These are phyloP conservation scores for Cetoscarus ocellatus DNA, from an alignment of 2,797 vertebrate genomes.

Conservation along the genomic window DNA sequence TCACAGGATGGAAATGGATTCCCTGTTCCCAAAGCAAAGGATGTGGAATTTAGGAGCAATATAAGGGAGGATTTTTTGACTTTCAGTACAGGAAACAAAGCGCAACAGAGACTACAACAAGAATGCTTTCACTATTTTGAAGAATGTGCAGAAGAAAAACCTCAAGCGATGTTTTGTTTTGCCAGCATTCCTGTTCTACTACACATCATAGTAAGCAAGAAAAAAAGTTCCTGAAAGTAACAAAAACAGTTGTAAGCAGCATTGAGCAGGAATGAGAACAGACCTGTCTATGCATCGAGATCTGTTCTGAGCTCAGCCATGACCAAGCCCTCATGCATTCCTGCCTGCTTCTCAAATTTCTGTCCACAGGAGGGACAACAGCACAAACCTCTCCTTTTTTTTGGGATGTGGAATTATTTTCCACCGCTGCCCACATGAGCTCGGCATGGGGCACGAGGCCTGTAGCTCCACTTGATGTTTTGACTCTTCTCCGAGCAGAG, in stretches of 20 bases:
- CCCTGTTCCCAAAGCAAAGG: constrained; percentile 69
- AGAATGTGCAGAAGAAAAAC: constrained; percentile 18
- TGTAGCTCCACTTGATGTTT: constrained; percentile 66
- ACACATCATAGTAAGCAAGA: constrained; percentile 16
- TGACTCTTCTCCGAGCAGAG: constrained; percentile 57
- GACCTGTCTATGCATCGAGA: constrained; percentile 70
- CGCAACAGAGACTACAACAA: constrained; percentile 35
- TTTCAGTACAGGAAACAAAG: constrained; percentile 60
- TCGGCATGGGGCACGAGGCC: constrained; percentile 61
- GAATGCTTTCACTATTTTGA: constrained; percentile 24
- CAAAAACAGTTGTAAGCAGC: constrained; percentile 54
- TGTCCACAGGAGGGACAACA: constrained; percentile 67
- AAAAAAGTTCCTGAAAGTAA: constrained; percentile 36
- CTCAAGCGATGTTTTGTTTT: constrained; percentile 13
- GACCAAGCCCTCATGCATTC: constrained; percentile 75
- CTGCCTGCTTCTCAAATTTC: constrained; percentile 78
- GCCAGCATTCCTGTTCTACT: constrained; percentile 51
- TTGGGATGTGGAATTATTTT: constrained; percentile 65
- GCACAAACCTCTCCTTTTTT: constrained; percentile 45
- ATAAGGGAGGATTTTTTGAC: constrained; percentile 46
- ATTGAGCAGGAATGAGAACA: constrained; percentile 75
- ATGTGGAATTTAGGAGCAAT: constrained; percentile 74
- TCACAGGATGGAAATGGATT: constrained; percentile 73
- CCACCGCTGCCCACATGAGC: constrained; percentile 68
- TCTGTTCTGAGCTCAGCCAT: constrained; percentile 59